Conservation (phyloP, 2,888 invertebrate species). For the Coelopa pilipes region DNA sequence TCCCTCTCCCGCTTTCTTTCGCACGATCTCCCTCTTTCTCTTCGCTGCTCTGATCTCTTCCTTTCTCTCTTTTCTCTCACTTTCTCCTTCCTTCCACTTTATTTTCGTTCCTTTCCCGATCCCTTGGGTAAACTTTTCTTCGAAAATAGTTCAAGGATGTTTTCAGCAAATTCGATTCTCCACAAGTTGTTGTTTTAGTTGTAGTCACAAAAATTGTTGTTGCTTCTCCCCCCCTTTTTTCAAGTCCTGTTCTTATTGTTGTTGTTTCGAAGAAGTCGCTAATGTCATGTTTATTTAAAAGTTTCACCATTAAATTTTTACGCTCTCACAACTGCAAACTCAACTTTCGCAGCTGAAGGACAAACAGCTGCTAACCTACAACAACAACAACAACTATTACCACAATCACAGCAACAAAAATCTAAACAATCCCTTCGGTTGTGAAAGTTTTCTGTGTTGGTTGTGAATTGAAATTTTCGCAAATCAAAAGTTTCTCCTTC, state of each 20-base stretch:
- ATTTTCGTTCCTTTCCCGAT: no score
- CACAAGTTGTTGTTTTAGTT: neutral
- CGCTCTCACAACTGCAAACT: conserved; percentile 23
- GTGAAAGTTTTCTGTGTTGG: neutral
- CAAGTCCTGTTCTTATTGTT: neutral
- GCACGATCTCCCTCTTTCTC: no score
- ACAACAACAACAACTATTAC: neutral
- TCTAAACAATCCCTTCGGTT: neutral
- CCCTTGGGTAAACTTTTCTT: no score
- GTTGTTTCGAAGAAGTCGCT: conserved; percentile 1
- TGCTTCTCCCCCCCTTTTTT: neutral
- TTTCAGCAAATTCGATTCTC: no score
- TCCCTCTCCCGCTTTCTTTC: neutral
- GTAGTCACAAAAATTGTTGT: neutral
- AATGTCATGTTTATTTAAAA: conserved; percentile 36
- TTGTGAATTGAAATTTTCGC: conserved; percentile 14
- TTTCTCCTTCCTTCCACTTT: no score
- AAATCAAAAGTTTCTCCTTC: conserved; percentile 11
- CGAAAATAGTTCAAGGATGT: no score
- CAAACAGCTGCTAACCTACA: neutral
- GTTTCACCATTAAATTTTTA: conserved; percentile 36
- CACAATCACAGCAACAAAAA: neutral
- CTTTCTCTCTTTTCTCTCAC: no score
- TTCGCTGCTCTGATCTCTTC: no score
- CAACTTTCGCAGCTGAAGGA: conserved; percentile 17